Conservation (phyloP, 2,888 invertebrate species). For the Lycophotia porphyrea region DNA sequence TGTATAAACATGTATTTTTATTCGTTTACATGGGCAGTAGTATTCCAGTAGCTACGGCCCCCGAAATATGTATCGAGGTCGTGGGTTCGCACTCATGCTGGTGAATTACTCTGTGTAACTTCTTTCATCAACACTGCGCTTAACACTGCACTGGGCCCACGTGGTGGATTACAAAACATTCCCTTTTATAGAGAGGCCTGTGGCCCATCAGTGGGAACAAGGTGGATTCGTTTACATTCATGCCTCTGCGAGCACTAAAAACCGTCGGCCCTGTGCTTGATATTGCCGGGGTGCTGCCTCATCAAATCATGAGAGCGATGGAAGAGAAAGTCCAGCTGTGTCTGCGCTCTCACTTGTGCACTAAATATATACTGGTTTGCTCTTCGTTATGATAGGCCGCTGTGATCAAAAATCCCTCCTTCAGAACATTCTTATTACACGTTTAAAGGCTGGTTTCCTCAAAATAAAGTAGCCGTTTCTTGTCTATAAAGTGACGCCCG, state of each 20-base stretch:
- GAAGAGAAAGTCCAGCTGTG: neutral
- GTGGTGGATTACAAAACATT: neutral
- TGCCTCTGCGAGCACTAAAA: neutral
- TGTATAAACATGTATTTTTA: slow-evolving; percentile 13
- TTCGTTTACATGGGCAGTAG: neutral
- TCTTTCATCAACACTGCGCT: neutral
- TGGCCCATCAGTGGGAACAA: neutral
- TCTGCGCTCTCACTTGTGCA: neutral
- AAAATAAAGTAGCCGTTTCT: neutral
- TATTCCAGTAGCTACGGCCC: neutral
- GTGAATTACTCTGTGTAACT: neutral
- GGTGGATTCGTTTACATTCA: neutral
- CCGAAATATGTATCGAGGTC: neutral
- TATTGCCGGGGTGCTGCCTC: neutral
- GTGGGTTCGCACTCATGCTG: neutral
- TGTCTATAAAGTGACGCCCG: neutral
- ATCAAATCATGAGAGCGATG: neutral
- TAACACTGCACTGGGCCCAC: neutral
- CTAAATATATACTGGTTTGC: neutral
- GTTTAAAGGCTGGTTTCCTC: neutral
- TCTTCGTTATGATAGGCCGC: neutral
- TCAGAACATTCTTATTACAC: neutral
- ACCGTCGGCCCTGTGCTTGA: neutral
- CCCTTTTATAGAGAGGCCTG: neutral
- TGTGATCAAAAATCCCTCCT: neutral